These are phyloP conservation scores for Stichodactyla helianthus DNA, from an alignment of 64 coral and sea anemone genomes.

Conservation along the genomic window DNA sequence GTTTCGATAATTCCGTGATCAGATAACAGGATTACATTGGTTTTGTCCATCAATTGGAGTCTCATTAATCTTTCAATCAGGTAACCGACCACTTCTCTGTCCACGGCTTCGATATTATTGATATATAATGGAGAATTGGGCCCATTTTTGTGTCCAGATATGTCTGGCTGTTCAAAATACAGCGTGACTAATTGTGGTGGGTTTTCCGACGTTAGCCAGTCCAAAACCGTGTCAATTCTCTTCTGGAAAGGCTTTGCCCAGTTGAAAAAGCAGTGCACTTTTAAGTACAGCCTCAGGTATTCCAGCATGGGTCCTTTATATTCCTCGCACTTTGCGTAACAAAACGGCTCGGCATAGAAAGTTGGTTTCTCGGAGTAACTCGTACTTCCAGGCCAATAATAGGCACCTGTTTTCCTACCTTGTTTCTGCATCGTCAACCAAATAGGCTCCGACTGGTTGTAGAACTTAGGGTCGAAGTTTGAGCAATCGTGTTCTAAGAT, in stretches of 20 bases:
- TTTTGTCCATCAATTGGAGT: slow-evolving; percentile 25
- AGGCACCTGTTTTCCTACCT: slow-evolving; percentile 41
- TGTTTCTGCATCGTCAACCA: slow-evolving; percentile 58
- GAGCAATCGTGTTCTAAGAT: slow-evolving; percentile 42
- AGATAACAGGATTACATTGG: slow-evolving; percentile 47
- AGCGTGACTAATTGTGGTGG: slow-evolving; percentile 44
- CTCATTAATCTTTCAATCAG: slow-evolving; percentile 19
- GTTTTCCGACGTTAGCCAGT: slow-evolving; percentile 24
- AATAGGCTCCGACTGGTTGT: slow-evolving; percentile 73
- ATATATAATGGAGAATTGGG: neutral
- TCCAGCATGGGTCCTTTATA: neutral
- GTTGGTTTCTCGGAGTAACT: slow-evolving; percentile 51
- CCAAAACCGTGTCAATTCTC: slow-evolving; percentile 23
- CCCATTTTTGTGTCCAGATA: slow-evolving; percentile 27
- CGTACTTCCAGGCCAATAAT: slow-evolving; percentile 60
- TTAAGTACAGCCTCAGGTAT: neutral
- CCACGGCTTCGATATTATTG: slow-evolving; percentile 30
- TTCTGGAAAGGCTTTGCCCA: neutral
- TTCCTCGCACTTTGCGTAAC: slow-evolving; percentile 30
- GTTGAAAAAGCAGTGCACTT: slow-evolving; percentile 41
- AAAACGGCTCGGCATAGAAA: slow-evolving; percentile 29
- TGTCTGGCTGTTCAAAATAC: slow-evolving; percentile 58
- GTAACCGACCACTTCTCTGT: slow-evolving; percentile 37
- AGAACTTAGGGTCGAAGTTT: slow-evolving; percentile 76
- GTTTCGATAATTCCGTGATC: slow-evolving; percentile 34